phyloP scores from a whole-genome alignment of 2,113 vertebrate genomes.

The Sander vitreus region DNA sequence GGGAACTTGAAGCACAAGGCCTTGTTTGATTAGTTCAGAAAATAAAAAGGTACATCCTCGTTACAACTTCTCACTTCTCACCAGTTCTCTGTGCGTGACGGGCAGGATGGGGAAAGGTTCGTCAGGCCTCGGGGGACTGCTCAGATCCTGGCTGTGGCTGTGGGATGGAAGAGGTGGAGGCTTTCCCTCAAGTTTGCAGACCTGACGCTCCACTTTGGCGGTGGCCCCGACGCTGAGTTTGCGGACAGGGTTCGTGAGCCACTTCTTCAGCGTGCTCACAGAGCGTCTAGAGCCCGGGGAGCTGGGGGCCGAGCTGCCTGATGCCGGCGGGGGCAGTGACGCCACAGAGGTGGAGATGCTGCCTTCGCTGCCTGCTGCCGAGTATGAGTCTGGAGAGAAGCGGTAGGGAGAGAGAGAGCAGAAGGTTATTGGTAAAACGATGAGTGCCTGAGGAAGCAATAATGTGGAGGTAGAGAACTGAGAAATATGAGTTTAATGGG shows the following conservation, averaged over 20 bases:
- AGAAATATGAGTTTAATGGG: constrained; percentile 19
- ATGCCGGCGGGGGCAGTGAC: constrained; percentile 88
- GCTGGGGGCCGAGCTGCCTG: constrained; percentile 89
- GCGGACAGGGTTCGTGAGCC: constrained; percentile 90
- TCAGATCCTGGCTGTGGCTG: constrained; percentile 81
- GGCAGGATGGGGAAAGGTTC: constrained; percentile 74
- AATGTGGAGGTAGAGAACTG: neutral
- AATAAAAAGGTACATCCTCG: neutral
- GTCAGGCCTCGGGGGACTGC: constrained; percentile 73
- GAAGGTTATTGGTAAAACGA: constrained; percentile 11
- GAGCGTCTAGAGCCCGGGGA: constrained; percentile 89
- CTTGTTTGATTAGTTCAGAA: constrained; percentile 27
- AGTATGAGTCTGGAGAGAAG: constrained; percentile 88
- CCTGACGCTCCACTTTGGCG: constrained; percentile 82
- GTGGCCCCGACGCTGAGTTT: constrained; percentile 85
- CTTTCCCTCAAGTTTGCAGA: constrained; percentile 83
- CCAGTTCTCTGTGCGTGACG: constrained; percentile 81
- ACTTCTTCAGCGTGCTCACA: constrained; percentile 90
- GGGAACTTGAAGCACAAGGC: neutral
- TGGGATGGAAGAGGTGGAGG: constrained; percentile 71
- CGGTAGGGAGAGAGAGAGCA: constrained; percentile 15
- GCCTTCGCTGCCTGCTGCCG: constrained; percentile 91
- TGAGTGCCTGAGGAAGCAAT: neutral
- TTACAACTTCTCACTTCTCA: constrained; percentile 63
- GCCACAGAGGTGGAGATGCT: constrained; percentile 92